A percentile compares a stretch with the other conserved stretches of the same genome.
Evolutionary conservation across 1,140 invertebrate species (phyloP).

Genomic region (Phenacoccus solenopsis): DNA sequence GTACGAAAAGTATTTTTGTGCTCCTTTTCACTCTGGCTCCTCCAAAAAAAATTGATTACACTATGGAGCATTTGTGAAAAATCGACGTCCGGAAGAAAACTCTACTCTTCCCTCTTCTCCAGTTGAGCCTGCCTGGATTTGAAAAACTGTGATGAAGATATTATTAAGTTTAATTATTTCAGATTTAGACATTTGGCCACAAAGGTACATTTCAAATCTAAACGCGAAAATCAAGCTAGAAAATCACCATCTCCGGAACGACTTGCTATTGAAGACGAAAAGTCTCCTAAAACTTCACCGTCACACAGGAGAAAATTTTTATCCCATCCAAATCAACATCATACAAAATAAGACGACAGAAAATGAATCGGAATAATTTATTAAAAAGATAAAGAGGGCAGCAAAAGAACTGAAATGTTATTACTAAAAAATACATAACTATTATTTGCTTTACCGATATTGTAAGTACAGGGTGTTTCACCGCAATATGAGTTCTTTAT

Average conservation of each 20-base stretch:
- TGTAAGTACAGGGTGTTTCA: too few relatives aligned
- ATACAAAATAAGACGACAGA: too few relatives aligned
- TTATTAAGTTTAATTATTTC: slow-evolving; percentile 22
- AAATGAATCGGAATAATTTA: not conserved
- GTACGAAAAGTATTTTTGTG: too few relatives aligned
- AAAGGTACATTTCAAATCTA: slow-evolving; percentile 48
- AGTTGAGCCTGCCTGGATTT: not conserved
- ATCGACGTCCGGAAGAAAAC: not conserved
- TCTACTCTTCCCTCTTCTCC: too few relatives aligned
- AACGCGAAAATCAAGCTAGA: slow-evolving; percentile 18
- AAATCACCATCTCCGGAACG: slow-evolving; percentile 21
- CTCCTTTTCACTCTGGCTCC: too few relatives aligned
- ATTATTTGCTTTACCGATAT: too few relatives aligned
- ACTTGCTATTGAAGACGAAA: slow-evolving; percentile 14
- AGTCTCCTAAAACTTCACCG: slow-evolving; percentile 16
- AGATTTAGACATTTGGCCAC: slow-evolving; percentile 71
- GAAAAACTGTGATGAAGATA: not conserved
- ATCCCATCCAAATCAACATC: not conserved
- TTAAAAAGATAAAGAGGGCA: too few relatives aligned
- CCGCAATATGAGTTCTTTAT: too few relatives aligned
- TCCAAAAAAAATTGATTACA: too few relatives aligned
- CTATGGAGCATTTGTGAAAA: slow-evolving; percentile 20
- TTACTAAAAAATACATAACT: too few relatives aligned
- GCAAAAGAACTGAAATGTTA: too few relatives aligned
- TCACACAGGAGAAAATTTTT: not conserved